Evolutionary conservation across 1,140 invertebrate species (phyloP), one percentile per base, ranked within the genome.

Genomic region (Lordiphosa clarofinis): DNA sequence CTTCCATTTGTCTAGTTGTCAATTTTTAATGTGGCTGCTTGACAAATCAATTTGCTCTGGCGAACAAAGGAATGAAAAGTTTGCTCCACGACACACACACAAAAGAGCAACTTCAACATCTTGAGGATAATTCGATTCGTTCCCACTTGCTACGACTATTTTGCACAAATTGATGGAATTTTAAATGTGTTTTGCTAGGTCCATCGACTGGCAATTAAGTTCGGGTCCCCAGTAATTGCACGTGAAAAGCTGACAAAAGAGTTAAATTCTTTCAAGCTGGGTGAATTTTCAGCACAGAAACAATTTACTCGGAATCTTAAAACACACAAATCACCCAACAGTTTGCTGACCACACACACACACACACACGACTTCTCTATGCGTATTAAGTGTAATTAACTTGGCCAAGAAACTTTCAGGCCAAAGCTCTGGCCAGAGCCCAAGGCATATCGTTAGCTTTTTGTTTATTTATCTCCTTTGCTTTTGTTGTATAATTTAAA

Each of bases 311-410:
- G 31, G 43, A 24, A 46, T 46, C 43, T 46, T 46, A 36, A 55
- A 35, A 54, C 64, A 76, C 76, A 82, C 76, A 81, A 82, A 75
- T 82, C 61, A 50, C 43, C 76, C 81, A 81, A 75, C 67, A 61
- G 73, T 58, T 73, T 78, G 57, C 73, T 63, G 68, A 58, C 68
- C 73, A 69, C 48, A 56, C 38, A 58, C 37, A 37, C 55, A 43
- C 28, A 58, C 28, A 60, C 48, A 43, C 10, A 53, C 36, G 11
- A 42, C 64, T 72, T 59, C 62, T 59, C 57, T 46, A 55, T 62
- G 69, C 57, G 79, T 69, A 78, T 84, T 82, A 82, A 78, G 73
- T 78, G 79, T 84, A 84, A 86, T 84, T 84, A 84, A 84, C 78
- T 84, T 86, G 69, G 60, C 63, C 64, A 66, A 39, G 43, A 46